Base-by-base conservation (phyloP, 2,888 invertebrate genomes). In the Eugnorisma glareosa region DNA sequence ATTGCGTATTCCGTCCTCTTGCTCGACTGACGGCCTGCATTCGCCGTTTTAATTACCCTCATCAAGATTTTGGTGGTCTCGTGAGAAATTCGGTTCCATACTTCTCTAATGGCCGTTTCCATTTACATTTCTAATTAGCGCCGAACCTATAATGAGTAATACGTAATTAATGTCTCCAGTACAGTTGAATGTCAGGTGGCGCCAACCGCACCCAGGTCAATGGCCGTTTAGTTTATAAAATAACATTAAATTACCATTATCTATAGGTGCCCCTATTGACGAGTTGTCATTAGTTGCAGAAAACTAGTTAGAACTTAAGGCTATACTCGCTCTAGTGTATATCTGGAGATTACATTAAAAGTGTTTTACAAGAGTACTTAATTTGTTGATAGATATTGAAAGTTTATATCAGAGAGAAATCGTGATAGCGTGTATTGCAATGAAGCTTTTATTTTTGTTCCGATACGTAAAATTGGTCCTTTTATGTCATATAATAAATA, bases 231-330 rank as follows among this genome's bases (percentile, higher is more conserved):
- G 15, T 61, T 37, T 37, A 70, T 51, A 63, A 81, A 70, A 63
- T 40, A 77, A 66, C 75, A 82, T 78, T 83, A 70, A 67, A 82
- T 74, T 63, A 57, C 59, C 72, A 78, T 75, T 68, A 75, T 66
- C 28, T 72, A 40, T 61, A 59, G 24, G n/a, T 35, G 66, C 48
- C 59, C 28, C 28, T 45, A 66, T 40, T 51, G 72, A 75, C 78
- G 68, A 37, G 64, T 51, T 64, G 35, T 74, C 59, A 66, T 75
- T 75, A 69, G 21, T 37, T 15, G 7, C 45, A 31, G 31, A 64
- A 54, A 77, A 77, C 81, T 66, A 59, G 81, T 81, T 73, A 31
- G 31, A 24, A 6, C 28, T 64, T 37, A 35, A 35, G 21, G 31
- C 21, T 69, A n/a, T 51, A 40, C 63, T n/a, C 5, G 40, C 8